phyloP scores from a whole-genome alignment of 2,797 vertebrate genomes.

The Rhyacichthys aspro region DNA sequence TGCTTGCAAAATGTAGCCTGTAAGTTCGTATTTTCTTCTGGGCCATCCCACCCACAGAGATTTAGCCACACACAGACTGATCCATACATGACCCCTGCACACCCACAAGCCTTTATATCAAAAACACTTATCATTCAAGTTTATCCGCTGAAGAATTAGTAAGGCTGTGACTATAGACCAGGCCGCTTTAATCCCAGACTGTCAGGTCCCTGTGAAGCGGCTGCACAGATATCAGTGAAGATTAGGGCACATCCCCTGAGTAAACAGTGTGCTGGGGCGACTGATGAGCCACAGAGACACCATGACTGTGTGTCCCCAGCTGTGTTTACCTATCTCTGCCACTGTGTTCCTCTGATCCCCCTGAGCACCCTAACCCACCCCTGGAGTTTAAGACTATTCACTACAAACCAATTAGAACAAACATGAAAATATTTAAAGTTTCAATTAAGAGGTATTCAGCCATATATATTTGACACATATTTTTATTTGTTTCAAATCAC shows the following conservation, averaged over 20 bases:
- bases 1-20: too few species aligned
- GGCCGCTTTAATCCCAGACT: slow-evolving; percentile 61
- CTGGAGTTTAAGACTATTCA: slow-evolving; percentile 13
- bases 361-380: slow-evolving; percentile 37
- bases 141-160: slow-evolving; percentile 59
- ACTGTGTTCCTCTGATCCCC: slow-evolving; percentile 48
- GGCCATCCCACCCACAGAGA: slow-evolving; percentile 59
- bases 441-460: slow-evolving; percentile 11
- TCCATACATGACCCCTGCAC: slow-evolving; percentile 41
- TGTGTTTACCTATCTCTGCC: slow-evolving; percentile 74
- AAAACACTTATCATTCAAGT: slow-evolving; percentile 45
- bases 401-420: slow-evolving; percentile 3
- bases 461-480: neutral
- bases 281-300: slow-evolving; percentile 48
- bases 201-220: slow-evolving; percentile 42
- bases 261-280: slow-evolving; percentile 75
- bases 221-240: slow-evolving; percentile 55
- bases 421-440: slow-evolving; percentile 9
- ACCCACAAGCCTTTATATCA: slow-evolving; percentile 37
- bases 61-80: slow-evolving; percentile 36
- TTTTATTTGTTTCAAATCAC: neutral
- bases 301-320: slow-evolving; percentile 69
- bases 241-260: slow-evolving; percentile 76
- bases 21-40: slow-evolving; percentile 18
- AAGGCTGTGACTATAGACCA: slow-evolving; percentile 35